Conservation (phyloP, 2,113 vertebrate species). For the Ursus arctos region DNA sequence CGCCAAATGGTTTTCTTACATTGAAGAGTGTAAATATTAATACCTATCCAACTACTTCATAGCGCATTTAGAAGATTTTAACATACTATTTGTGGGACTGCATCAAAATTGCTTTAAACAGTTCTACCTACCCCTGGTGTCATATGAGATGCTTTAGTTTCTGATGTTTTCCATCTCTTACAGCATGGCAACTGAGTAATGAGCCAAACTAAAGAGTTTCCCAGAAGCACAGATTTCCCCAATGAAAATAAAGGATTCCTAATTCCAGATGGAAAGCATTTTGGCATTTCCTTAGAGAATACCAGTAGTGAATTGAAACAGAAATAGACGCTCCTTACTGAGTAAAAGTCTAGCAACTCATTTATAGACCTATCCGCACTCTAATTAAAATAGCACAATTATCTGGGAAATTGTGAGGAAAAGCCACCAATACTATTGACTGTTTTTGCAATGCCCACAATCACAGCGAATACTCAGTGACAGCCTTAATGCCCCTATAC, state of each 20-base stretch:
- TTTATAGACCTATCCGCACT: conserved; percentile 62
- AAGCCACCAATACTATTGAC: conserved; percentile 43
- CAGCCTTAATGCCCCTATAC: background rate
- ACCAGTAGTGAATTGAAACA: conserved; percentile 67
- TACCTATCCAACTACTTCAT: background rate
- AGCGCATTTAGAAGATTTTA: background rate
- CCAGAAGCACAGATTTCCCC: conserved; percentile 62
- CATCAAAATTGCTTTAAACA: background rate
- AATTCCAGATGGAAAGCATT: conserved; percentile 77
- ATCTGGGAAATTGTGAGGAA: conserved; percentile 63
- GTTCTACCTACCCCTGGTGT: background rate
- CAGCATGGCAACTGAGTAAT: conserved; percentile 30
- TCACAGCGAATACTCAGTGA: background rate
- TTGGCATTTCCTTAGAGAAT: conserved; percentile 69
- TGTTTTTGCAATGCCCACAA: conserved; percentile 40
- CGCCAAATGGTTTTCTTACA: background rate
- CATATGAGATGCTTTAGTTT: conserved; percentile 40
- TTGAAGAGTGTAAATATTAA: background rate
- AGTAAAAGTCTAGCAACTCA: conserved; percentile 61
- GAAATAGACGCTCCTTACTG: conserved; percentile 29
- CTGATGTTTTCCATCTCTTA: conserved; percentile 47
- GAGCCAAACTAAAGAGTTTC: conserved; percentile 51
- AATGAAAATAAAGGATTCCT: conserved; percentile 71
- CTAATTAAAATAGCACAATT: conserved; percentile 76
- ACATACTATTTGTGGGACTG: background rate